A percentile compares a stretch with the other conserved stretches of the same genome.
phyloP scores from a whole-genome alignment of 2,113 vertebrate species.

The Formicarius rufipectus region DNA sequence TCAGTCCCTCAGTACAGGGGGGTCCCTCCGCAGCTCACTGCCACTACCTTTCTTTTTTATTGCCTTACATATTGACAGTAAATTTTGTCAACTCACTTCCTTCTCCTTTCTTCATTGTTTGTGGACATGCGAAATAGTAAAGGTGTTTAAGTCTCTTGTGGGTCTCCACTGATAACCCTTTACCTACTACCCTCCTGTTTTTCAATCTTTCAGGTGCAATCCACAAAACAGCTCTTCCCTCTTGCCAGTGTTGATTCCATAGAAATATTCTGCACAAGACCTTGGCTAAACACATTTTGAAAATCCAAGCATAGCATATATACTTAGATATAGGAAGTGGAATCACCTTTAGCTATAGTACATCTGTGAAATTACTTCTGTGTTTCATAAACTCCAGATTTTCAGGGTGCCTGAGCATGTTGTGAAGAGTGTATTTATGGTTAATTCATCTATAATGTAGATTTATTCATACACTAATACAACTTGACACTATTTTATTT shows the following conservation, averaged over 20 bases:
- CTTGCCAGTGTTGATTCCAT: background rate
- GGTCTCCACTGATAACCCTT: background rate
- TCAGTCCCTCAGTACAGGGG: background rate
- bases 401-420: background rate
- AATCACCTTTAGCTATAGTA: background rate
- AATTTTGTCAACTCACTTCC: background rate
- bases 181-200: background rate
- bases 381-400: background rate
- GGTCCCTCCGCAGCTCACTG: background rate
- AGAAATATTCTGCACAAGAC: background rate
- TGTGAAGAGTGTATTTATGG: background rate
- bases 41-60: background rate
- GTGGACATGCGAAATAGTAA: background rate
- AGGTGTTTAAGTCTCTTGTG: background rate
- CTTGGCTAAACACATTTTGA: background rate
- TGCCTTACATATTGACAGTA: background rate
- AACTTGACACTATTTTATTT: slow-evolving; percentile 41
- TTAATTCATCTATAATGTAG: slow-evolving; percentile 32
- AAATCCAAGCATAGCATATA: background rate
- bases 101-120: background rate
- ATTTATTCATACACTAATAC: slow-evolving; percentile 43
- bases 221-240: background rate
- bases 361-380: background rate
- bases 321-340: background rate
- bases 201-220: background rate